Evolutionary conservation across 1,140 invertebrate species (phyloP).

Genomic region (Drosophila elegans): DNA sequence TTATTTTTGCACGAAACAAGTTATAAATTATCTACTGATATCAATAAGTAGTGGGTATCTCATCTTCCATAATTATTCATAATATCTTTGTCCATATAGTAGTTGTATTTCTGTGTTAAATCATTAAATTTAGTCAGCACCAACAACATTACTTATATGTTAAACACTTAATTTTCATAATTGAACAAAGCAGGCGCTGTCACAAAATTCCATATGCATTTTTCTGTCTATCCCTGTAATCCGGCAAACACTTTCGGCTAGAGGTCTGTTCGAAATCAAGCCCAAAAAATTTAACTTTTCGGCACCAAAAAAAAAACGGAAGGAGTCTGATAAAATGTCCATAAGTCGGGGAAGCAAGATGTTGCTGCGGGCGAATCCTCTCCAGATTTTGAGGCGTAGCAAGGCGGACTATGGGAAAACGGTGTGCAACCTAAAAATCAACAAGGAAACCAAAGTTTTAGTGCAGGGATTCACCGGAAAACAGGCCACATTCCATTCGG

Average conservation of each 20-base stretch:
- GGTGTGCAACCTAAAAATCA: slow-evolving; percentile 89
- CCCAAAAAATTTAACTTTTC: not conserved
- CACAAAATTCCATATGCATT: not conserved
- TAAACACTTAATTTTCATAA: no score
- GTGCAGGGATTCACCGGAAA: slow-evolving; percentile 98
- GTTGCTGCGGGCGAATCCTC: not conserved
- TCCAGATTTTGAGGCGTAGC: slow-evolving; percentile 9
- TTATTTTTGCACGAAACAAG: no score
- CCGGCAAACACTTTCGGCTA: not conserved
- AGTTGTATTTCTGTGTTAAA: no score
- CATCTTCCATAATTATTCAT: no score
- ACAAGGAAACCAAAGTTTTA: slow-evolving; percentile 95
- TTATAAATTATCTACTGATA: no score
- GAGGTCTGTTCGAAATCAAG: slow-evolving; percentile 1
- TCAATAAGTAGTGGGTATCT: no score
- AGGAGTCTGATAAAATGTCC: not conserved
- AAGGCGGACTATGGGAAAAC: slow-evolving; percentile 86
- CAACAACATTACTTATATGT: no score
- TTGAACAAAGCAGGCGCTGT: not conserved
- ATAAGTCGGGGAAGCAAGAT: not conserved
- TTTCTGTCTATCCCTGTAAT: not conserved
- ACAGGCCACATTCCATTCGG: slow-evolving; percentile 96
- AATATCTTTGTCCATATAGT: no score
- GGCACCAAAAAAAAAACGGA: slow-evolving; percentile 3
- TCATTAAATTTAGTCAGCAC: no score